Evolutionary conservation across 2,888 invertebrate species (phyloP).

Genomic region (Orchesella flavescens): DNA sequence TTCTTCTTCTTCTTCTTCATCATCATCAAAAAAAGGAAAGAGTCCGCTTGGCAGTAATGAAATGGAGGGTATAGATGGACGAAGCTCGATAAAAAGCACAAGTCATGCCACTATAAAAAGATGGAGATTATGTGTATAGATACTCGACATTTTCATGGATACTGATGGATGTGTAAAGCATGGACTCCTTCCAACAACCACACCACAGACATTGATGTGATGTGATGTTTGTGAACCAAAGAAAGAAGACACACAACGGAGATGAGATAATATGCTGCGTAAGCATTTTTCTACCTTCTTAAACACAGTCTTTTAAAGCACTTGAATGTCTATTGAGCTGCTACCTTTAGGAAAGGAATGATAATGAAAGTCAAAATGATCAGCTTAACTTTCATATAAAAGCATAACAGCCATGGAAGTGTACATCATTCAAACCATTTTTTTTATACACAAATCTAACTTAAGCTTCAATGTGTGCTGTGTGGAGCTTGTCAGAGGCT

Average conservation of each 20-base stretch:
- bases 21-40: slow-evolving; percentile 23
- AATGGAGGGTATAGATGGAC: neutral
- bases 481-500: no score
- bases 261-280: slow-evolving; percentile 31
- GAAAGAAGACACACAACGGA: neutral
- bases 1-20: no score
- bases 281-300: slow-evolving; percentile 61
- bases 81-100: slow-evolving; percentile 55
- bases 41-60: neutral
- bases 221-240: no score
- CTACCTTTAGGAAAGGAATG: slow-evolving; percentile 37
- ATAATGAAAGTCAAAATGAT: slow-evolving; percentile 33
- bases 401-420: neutral
- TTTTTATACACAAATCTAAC: no score
- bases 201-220: slow-evolving; percentile 3
- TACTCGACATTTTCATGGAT: slow-evolving; percentile 18
- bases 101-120: slow-evolving; percentile 54
- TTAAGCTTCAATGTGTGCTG: no score
- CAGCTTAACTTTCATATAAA: no score
- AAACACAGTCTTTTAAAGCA: slow-evolving; percentile 54
- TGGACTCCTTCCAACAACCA: neutral
- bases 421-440: no score
- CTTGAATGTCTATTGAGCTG: slow-evolving; percentile 55
- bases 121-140: slow-evolving; percentile 40
- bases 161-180: slow-evolving; percentile 8